Evolutionary conservation across 2,113 vertebrate genomes (phyloP).

Genomic region (Hippopotamus amphibius): DNA sequence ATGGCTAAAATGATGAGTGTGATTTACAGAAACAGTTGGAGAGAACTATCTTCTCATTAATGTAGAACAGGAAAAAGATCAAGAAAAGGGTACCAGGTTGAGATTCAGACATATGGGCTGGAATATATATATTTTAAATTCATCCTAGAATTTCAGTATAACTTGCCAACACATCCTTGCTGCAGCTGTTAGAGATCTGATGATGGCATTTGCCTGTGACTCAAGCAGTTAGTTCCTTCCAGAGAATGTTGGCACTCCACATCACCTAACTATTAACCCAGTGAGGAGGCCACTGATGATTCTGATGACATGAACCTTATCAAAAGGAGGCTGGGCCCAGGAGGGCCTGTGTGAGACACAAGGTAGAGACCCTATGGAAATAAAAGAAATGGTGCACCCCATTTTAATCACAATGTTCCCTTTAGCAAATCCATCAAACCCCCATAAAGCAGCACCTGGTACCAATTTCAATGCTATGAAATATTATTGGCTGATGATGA

Average conservation of each 20-base stretch:
- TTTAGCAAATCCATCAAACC: constrained; percentile 34
- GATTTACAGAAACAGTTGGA: not conserved
- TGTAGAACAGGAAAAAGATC: not conserved
- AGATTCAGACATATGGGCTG: not conserved
- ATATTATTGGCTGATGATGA: constrained; percentile 7
- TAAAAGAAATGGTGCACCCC: not conserved
- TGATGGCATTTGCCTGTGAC: constrained; percentile 82
- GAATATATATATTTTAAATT: constrained; percentile 72
- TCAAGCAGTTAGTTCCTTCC: constrained; percentile 80
- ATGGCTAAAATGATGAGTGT: not conserved
- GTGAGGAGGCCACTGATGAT: constrained; percentile 70
- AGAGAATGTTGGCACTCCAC: constrained; percentile 76
- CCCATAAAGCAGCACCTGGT: constrained; percentile 35
- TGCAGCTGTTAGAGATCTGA: constrained; percentile 84
- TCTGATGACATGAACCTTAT: constrained; percentile 76
- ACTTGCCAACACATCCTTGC: constrained; percentile 82
- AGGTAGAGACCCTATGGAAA: not conserved
- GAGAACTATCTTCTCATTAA: not conserved
- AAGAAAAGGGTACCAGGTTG: not conserved
- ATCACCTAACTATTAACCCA: constrained; percentile 53
- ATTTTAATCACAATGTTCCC: constrained; percentile 16
- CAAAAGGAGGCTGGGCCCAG: constrained; percentile 52
- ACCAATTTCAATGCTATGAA: constrained; percentile 68
- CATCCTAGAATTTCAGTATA: constrained; percentile 81
- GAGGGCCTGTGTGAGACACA: not conserved